These are phyloP conservation scores for Malacosoma neustria DNA, from an alignment of 2,888 invertebrate species.

Conservation along the genomic window DNA sequence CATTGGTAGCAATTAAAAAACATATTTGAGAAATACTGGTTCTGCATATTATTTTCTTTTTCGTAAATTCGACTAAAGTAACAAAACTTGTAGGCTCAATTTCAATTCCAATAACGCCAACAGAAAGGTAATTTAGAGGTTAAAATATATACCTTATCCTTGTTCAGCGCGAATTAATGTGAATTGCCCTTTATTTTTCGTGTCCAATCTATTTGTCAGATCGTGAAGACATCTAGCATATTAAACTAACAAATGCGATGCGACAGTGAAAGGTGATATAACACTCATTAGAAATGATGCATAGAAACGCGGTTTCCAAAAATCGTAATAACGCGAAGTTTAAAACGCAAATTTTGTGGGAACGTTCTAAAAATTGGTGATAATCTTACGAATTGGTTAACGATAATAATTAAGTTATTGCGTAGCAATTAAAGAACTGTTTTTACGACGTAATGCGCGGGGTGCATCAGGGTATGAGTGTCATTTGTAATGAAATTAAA, in stretches of 20 bases:
- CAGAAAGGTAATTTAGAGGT: background rate
- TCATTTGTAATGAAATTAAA: slow-evolving; percentile 59
- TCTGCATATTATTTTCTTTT: too few species aligned
- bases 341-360: slow-evolving; percentile 21
- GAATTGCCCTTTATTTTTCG: too few species aligned
- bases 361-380: slow-evolving; percentile 39
- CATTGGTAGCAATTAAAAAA: too few species aligned
- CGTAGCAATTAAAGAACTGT: slow-evolving; percentile 62
- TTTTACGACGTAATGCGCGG: slow-evolving; percentile 63
- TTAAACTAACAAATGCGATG: slow-evolving; percentile 41
- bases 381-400: slow-evolving; percentile 69
- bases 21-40: too few species aligned
- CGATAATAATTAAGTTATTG: slow-evolving; percentile 65
- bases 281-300: slow-evolving; percentile 21
- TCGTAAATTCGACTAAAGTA: too few species aligned
- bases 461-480: slow-evolving; percentile 75
- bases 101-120: slow-evolving; percentile 28
- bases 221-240: slow-evolving; percentile 13
- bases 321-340: slow-evolving; percentile 9
- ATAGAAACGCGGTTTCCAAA: slow-evolving; percentile 12
- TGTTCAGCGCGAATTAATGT: too few species aligned
- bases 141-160: too few species aligned
- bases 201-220: slow-evolving; percentile 11
- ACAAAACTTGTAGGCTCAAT: too few species aligned
- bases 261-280: slow-evolving; percentile 37